A percentile compares a stretch with the other conserved stretches of the same genome.
These are phyloP conservation scores for Otolemur garnettii DNA, from an alignment of 2,113 vertebrate species.

Conservation along the genomic window DNA sequence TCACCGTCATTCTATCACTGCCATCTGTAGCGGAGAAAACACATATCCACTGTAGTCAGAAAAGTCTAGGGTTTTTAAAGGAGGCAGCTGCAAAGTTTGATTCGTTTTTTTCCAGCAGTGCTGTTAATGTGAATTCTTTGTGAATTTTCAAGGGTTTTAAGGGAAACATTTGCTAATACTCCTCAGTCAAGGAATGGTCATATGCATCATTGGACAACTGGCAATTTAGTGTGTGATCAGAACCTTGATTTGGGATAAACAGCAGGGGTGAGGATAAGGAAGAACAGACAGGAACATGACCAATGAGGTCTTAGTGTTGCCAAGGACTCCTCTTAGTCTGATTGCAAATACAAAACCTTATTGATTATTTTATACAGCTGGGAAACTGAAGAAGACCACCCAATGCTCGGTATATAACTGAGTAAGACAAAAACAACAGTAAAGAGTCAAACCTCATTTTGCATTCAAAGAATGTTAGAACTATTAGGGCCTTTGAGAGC, in stretches of 20 bases:
- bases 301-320: background rate
- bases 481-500: background rate
- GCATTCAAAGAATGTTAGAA: conserved; percentile 26
- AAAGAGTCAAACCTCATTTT: background rate
- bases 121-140: conserved; percentile 11
- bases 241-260: background rate
- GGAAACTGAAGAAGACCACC: background rate
- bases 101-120: background rate
- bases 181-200: background rate
- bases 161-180: background rate
- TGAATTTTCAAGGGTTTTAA: conserved; percentile 29
- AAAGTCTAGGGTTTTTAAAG: conserved; percentile 1
- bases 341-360: background rate
- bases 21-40: background rate
- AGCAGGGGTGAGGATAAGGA: background rate
- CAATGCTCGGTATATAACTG: background rate
- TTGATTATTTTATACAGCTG: conserved; percentile 38
- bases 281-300: background rate
- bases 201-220: background rate
- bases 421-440: background rate
- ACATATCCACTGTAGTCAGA: background rate
- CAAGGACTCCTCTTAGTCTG: background rate
- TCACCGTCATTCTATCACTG: background rate
- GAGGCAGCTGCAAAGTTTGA: background rate
- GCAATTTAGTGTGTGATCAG: background rate